Conservation (phyloP, 2,113 vertebrate species). For the Dipodomys merriami region DNA sequence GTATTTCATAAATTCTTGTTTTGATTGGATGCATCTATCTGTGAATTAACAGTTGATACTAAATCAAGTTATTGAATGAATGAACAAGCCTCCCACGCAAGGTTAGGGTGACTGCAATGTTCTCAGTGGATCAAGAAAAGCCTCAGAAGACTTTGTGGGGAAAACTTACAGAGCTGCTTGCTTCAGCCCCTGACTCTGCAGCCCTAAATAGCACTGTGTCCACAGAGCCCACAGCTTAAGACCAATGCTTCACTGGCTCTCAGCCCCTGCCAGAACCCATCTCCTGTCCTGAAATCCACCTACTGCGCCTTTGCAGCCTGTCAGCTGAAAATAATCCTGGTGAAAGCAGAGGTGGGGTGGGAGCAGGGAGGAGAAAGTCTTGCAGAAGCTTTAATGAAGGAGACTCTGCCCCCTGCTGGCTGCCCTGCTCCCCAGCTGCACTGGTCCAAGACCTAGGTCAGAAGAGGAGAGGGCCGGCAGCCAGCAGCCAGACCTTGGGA, state of each 20-base stretch:
- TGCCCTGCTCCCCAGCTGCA: neutral
- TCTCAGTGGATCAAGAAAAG: neutral
- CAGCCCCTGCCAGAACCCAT: constrained; percentile 17
- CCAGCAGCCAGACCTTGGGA: neutral
- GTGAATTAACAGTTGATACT: neutral
- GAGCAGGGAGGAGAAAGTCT: neutral
- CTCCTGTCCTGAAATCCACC: constrained; percentile 60
- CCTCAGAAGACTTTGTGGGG: neutral
- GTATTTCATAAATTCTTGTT: neutral
- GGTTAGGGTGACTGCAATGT: neutral
- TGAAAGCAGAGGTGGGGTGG: neutral
- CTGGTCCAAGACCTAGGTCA: neutral
- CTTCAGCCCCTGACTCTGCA: neutral
- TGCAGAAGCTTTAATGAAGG: neutral
- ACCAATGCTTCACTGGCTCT: neutral
- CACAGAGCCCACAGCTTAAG: neutral
- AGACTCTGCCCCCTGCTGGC: constrained; percentile 70
- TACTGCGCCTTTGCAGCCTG: constrained; percentile 68
- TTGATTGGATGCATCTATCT: neutral
- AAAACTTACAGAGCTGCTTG: neutral
- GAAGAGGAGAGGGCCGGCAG: neutral
- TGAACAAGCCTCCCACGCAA: constrained; percentile 30
- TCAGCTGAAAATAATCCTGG: constrained; percentile 66
- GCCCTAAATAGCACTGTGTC: neutral
- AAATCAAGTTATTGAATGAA: constrained; percentile 35